These are phyloP conservation scores for Tetheella fluctuosa DNA, from an alignment of 2,888 invertebrate genomes.

Conservation along the genomic window DNA sequence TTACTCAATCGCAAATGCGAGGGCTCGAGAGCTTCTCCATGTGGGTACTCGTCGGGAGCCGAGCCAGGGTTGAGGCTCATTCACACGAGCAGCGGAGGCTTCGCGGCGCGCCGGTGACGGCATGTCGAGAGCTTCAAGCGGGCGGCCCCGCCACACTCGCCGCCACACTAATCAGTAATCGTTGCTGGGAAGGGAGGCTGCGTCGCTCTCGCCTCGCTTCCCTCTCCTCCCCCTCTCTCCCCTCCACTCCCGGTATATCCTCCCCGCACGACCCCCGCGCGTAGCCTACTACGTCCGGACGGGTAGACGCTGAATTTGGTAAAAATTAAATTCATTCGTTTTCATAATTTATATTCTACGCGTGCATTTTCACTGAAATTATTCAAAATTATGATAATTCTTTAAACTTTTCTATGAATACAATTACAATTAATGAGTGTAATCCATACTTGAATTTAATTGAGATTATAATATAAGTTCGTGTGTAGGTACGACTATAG, in stretches of 20 bases:
- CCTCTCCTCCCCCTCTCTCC: slow-evolving; percentile 39
- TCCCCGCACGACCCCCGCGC: slow-evolving; percentile 49
- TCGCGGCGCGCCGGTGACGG: slow-evolving; percentile 57
- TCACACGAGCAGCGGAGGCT: slow-evolving; percentile 35
- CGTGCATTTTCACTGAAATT: background rate
- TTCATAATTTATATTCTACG: slow-evolving; percentile 5
- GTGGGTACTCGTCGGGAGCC: slow-evolving; percentile 26
- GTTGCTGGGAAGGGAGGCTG: slow-evolving; percentile 83
- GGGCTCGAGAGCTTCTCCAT: slow-evolving; percentile 17
- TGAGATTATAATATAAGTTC: too few species aligned
- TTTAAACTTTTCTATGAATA: too few species aligned
- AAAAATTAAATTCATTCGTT: slow-evolving; percentile 27
- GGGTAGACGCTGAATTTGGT: slow-evolving; percentile 52
- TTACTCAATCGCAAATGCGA: background rate
- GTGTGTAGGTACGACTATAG: too few species aligned
- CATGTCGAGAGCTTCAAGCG: slow-evolving; percentile 64
- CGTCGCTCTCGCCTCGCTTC: slow-evolving; percentile 62
- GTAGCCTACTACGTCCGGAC: slow-evolving; percentile 61
- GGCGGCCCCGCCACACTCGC: slow-evolving; percentile 74
- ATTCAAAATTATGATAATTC: slow-evolving; percentile 20
- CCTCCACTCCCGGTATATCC: slow-evolving; percentile 30
- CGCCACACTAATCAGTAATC: slow-evolving; percentile 85
- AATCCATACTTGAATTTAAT: too few species aligned
- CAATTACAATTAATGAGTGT: too few species aligned
- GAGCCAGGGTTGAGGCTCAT: slow-evolving; percentile 32